Percentiles rank a stretch among this genome's conserved stretches.
These are phyloP conservation scores for Phataginus tricuspis DNA, from an alignment of 2,797 vertebrate species.

Conservation along the genomic window DNA sequence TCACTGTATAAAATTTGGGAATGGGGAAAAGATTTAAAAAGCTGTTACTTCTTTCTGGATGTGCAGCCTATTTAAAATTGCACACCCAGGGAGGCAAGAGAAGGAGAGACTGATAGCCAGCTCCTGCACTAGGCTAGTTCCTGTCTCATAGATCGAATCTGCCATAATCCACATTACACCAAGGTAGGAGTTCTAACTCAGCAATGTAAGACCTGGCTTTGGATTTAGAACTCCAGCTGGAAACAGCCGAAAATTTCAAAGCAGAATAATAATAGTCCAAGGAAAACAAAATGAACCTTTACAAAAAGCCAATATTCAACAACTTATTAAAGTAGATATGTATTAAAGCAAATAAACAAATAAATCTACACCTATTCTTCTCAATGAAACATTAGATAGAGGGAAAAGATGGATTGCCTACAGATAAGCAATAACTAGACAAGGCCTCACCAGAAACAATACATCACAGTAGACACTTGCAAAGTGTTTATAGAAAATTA, in stretches of 20 bases:
- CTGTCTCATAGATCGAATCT: background rate
- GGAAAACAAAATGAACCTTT: conserved; percentile 4
- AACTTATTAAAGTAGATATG: background rate
- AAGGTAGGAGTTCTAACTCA: background rate
- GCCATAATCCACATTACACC: background rate
- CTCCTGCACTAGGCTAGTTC: background rate
- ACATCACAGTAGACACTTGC: background rate
- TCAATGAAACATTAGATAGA: background rate
- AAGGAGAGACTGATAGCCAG: background rate
- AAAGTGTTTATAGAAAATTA: background rate
- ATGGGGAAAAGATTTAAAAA: background rate
- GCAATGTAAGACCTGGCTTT: background rate
- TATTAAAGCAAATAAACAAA: conserved; percentile 10
- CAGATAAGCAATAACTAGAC: background rate
- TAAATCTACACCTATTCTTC: background rate
- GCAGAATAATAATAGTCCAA: background rate
- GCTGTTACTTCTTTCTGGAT: background rate
- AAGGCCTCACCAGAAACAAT: background rate
- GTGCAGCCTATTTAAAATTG: background rate
- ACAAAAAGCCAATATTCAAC: background rate
- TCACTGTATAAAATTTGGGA: background rate
- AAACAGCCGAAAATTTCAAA: background rate
- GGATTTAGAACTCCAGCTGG: background rate
- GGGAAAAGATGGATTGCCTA: background rate
- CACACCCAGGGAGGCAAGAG: background rate